Conservation (phyloP, 2,113 vertebrate genomes). For the Lasiurus borealis region DNA sequence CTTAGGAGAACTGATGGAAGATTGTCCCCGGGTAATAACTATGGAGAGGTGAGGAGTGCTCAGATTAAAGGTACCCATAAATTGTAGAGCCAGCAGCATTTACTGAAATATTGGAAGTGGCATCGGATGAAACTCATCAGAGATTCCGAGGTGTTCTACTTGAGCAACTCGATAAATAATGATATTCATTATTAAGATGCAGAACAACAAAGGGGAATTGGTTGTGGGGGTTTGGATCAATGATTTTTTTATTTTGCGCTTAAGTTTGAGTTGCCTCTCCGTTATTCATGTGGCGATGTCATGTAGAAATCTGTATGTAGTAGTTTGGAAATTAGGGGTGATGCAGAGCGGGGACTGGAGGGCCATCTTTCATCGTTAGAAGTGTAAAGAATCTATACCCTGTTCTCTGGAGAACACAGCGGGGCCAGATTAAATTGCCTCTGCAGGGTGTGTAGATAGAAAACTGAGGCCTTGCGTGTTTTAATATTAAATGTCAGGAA, state of each 20-base stretch:
- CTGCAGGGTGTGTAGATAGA: not conserved
- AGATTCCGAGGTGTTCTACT: not conserved
- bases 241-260: not conserved
- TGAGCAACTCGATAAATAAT: not conserved
- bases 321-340: not conserved
- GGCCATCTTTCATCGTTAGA: not conserved
- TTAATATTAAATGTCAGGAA: not conserved
- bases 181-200: not conserved
- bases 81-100: not conserved
- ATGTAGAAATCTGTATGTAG: not conserved
- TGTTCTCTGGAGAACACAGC: not conserved
- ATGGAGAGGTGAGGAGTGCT: not conserved
- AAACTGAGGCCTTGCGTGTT: not conserved
- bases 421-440: not conserved
- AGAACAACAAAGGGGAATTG: not conserved
- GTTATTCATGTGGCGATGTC: not conserved
- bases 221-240: not conserved
- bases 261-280: not conserved
- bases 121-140: not conserved
- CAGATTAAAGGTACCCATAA: not conserved
- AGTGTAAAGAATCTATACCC: not conserved
- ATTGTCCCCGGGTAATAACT: not conserved
- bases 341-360: not conserved
- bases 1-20: not conserved
- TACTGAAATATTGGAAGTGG: not conserved